A percentile compares a stretch with the other conserved stretches of the same genome.
phyloP scores from a whole-genome alignment of 1,140 invertebrate genomes.

The Heliconius hewitsoni region DNA sequence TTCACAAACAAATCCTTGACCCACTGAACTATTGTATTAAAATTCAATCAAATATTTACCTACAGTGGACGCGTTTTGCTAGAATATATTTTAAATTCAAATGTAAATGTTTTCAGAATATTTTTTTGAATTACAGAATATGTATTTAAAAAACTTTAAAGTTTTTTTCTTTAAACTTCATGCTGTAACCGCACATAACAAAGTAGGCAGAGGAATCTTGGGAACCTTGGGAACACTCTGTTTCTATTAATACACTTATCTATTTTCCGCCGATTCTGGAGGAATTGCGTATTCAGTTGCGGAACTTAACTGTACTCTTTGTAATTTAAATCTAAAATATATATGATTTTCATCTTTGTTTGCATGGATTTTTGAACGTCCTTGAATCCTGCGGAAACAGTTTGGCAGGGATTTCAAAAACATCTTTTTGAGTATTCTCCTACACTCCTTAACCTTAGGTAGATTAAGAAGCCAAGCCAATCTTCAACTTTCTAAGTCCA shows the following conservation, averaged over 20 bases:
- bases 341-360: no score
- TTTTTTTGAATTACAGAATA: background rate
- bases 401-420: no score
- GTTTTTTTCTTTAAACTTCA: background rate
- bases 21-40: conserved; percentile 1
- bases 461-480: no score
- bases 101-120: background rate
- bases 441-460: no score
- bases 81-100: background rate
- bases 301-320: background rate
- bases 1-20: background rate
- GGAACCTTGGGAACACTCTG: background rate
- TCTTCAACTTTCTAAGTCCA: no score
- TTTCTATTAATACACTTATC: background rate
- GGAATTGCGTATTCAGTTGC: background rate
- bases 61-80: background rate
- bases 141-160: background rate
- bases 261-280: background rate
- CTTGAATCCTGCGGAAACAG: no score
- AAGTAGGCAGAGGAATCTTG: background rate
- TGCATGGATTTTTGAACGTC: no score
- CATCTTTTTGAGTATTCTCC: no score
- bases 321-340: no score
- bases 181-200: background rate
- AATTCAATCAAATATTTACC: conserved; percentile 9